These are phyloP conservation scores for Eulemur rufifrons DNA, from an alignment of 2,113 vertebrate genomes.

Conservation along the genomic window DNA sequence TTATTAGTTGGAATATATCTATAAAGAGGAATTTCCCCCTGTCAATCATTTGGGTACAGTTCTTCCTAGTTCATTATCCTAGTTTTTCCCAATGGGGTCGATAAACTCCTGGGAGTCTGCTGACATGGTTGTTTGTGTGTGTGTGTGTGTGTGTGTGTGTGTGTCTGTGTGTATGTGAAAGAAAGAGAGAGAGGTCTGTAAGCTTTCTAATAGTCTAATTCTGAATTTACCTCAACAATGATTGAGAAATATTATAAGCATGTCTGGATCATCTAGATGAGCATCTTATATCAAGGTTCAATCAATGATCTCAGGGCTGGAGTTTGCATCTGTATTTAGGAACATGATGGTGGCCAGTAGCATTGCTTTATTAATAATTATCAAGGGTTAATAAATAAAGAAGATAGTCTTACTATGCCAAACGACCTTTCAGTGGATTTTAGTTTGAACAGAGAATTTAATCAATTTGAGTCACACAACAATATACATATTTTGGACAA, in stretches of 20 bases:
- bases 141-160: background rate
- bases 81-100: background rate
- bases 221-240: background rate
- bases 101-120: background rate
- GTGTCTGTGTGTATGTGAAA: background rate
- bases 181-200: background rate
- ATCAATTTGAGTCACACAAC: background rate
- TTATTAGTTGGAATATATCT: background rate
- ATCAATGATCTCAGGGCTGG: background rate
- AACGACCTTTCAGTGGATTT: background rate
- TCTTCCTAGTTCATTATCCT: conserved; percentile 1
- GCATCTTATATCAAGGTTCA: background rate
- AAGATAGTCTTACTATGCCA: background rate
- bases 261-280: background rate
- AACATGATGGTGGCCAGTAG: background rate
- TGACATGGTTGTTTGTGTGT: background rate
- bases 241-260: background rate
- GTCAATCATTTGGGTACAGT: background rate
- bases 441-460: background rate
- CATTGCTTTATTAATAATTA: background rate
- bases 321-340: background rate
- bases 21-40: background rate
- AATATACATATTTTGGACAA: background rate
- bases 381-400: background rate
- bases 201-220: background rate